Evolutionary conservation across 2,888 invertebrate genomes (phyloP), one percentile per base, ranked within the genome.

Genomic region (Sceliomorpha sp.): DNA sequence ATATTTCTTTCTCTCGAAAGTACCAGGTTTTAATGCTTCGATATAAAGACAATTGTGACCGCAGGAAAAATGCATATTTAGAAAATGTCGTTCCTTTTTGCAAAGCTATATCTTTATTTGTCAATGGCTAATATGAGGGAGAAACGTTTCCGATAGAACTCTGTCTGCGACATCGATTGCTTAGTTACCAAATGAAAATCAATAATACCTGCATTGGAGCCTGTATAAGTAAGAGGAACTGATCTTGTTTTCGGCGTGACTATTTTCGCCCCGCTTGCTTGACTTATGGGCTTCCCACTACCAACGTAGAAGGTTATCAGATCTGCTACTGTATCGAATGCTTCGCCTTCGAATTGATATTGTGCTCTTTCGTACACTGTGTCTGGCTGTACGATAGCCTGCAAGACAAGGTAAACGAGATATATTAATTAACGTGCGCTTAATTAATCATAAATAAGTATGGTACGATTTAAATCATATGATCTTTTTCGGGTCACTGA

Each of bases 291-390:
- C 81, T 96, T 95, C 10, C 95, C 95, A 37, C 96, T 96, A 1
- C 96, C 96, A 14, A 98, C 96, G 86, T 98, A 98, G 73, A 94
- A 97, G 3, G 97, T 97, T 70, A 98, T 96, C 55, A 98, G 91
- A 88, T 97, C 97, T 0, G 97, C 95, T 12, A 98, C 96, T 1
- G 96, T 96, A 83, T 96, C 96, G 83, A 97, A 98, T 0, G 95
- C 94, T 85, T 97, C 96, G 82, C 97, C 97, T 88, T 98, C 98
- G 85, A 98, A 97, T 83, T 96, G 96, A 87, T 95, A 98, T 85
- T 97, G 96, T 20, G 96, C 94, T 75, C 95, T 91, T 88, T 97
- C 96, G 88, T 97, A 97, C 2, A 97, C 96, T 0, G 97, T 97
- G 80, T 96, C 95, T 0, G 96, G 95, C 81, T 96, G 96, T 0